A percentile compares a stretch with the other conserved stretches of the same genome.
Conservation (phyloP, 2,797 vertebrate genomes). For the Selene dorsalis region DNA sequence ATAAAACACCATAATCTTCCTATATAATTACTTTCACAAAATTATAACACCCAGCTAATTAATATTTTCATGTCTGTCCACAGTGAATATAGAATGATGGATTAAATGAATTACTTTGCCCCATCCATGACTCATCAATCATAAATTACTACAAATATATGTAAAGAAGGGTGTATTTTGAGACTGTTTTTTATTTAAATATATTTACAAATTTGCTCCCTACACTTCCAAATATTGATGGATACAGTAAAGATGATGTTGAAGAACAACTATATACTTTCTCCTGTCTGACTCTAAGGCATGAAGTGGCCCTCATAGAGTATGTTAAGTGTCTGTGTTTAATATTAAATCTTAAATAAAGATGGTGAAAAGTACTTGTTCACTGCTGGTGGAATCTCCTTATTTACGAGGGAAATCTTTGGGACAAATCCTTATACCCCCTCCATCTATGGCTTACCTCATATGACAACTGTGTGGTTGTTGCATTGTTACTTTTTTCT, state of each 20-base stretch:
- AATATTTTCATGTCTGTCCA: conserved; percentile 74
- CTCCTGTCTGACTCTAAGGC: neutral
- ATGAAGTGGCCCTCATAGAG: neutral
- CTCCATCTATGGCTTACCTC: neutral
- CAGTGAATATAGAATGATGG: conserved; percentile 65
- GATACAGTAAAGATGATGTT: neutral
- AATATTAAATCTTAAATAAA: neutral
- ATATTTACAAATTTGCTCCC: conserved; percentile 8
- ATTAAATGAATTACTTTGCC: conserved; percentile 53
- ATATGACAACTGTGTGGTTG: neutral
- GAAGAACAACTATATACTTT: neutral
- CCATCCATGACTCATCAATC: conserved; percentile 13
- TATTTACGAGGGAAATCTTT: neutral
- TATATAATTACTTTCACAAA: conserved; percentile 80
- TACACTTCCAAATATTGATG: conserved; percentile 2
- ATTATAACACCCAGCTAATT: conserved; percentile 78
- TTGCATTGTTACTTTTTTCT: neutral
- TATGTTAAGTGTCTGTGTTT: neutral
- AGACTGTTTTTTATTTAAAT: conserved; percentile 14
- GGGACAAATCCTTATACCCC: neutral
- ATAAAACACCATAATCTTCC: conserved; percentile 61
- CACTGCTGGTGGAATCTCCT: neutral
- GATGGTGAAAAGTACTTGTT: neutral
- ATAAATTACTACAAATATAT: conserved; percentile 42
- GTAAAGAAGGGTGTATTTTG: conserved; percentile 26